Evolutionary conservation across 2,888 invertebrate genomes (phyloP).

Genomic region (Folsomia candida): DNA sequence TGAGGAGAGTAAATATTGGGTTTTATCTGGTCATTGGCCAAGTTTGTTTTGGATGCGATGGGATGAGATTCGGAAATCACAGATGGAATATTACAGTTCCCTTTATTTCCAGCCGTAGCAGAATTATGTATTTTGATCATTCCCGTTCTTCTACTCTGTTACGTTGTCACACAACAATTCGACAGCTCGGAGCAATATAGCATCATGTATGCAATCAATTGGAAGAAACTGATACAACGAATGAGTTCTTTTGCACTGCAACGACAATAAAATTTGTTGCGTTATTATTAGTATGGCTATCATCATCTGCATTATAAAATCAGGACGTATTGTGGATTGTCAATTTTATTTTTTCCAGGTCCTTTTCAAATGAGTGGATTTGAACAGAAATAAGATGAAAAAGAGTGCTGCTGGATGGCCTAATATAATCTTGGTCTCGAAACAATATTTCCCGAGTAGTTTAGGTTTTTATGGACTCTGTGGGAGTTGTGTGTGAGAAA

Average conservation of each 20-base stretch:
- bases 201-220: neutral
- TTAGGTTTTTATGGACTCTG: too few relatives aligned
- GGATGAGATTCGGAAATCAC: constrained; percentile 38
- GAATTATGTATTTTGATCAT: constrained; percentile 48
- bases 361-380: too few relatives aligned
- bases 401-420: too few relatives aligned
- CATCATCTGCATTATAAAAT: too few relatives aligned
- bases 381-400: too few relatives aligned
- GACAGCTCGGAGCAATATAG: neutral
- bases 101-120: constrained; percentile 45
- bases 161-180: neutral
- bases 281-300: too few relatives aligned
- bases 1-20: constrained; percentile 40
- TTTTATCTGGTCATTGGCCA: constrained; percentile 42
- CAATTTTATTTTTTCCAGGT: too few relatives aligned
- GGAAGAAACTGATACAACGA: neutral
- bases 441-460: too few relatives aligned
- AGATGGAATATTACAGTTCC: constrained; percentile 45
- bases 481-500: too few relatives aligned
- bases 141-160: neutral
- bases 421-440: too few relatives aligned
- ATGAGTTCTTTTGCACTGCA: neutral
- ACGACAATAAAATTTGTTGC: neutral
- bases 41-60: constrained; percentile 36
- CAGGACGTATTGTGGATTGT: too few relatives aligned